A percentile compares a stretch with the other conserved stretches of the same genome.
Conservation (phyloP, 64 coral and sea anemone genomes). For the Stichodactyla mertensii region DNA sequence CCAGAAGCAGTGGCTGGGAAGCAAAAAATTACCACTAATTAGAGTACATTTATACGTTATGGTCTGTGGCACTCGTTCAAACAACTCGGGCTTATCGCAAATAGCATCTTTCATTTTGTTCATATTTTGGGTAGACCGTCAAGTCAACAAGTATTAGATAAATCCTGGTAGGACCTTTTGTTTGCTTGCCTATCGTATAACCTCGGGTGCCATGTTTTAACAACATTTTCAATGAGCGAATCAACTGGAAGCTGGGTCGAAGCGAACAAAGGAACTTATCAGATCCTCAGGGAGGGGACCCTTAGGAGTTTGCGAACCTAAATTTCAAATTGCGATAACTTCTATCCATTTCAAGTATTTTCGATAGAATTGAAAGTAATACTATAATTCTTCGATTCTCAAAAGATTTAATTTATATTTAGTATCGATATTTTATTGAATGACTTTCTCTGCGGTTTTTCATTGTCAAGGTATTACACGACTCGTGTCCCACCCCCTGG, state of each 20-base stretch:
- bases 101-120: slow-evolving; percentile 97
- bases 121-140: slow-evolving; percentile 87
- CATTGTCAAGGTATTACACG: not conserved
- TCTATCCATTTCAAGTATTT: not conserved
- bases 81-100: slow-evolving; percentile 56
- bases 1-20: slow-evolving; percentile 10
- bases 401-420: not conserved
- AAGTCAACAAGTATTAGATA: slow-evolving; percentile 95
- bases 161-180: slow-evolving; percentile 80
- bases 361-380: not conserved
- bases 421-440: not conserved
- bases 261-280: slow-evolving; percentile 55
- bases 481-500: slow-evolving; percentile 20
- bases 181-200: slow-evolving; percentile 92
- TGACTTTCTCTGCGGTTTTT: not conserved
- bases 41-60: slow-evolving; percentile 41
- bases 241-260: slow-evolving; percentile 55
- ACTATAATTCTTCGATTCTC: not conserved
- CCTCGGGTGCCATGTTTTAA: slow-evolving; percentile 90
- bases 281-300: not conserved
- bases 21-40: slow-evolving; percentile 52
- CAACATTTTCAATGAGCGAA: slow-evolving; percentile 65
- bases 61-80: slow-evolving; percentile 34
- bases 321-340: not conserved
- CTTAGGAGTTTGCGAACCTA: not conserved